Conservation (phyloP, 2,888 invertebrate genomes). For the Melieria omissa region DNA sequence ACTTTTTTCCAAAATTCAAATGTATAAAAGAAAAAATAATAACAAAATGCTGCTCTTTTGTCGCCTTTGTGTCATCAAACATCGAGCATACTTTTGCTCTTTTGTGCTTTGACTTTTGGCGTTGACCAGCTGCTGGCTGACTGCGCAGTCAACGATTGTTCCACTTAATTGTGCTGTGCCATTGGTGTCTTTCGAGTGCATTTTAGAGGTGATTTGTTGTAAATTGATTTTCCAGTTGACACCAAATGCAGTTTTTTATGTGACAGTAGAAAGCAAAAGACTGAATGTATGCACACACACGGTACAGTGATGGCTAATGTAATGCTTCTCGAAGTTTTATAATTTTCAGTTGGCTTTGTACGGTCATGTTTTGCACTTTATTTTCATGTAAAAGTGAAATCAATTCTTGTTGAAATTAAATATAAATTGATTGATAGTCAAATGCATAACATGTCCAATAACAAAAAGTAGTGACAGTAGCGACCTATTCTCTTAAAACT, state of each 20-base stretch:
- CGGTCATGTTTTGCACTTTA: too few relatives aligned
- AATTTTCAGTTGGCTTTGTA: neutral
- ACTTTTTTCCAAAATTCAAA: conserved; percentile 26
- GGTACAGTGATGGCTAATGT: conserved; percentile 12
- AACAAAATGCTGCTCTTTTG: conserved; percentile 24
- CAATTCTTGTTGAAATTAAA: neutral
- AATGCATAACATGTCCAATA: too few relatives aligned
- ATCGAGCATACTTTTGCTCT: conserved; percentile 29
- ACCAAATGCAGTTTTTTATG: neutral
- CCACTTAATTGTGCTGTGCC: conserved; percentile 35
- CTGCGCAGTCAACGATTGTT: conserved; percentile 14
- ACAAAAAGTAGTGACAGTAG: too few relatives aligned
- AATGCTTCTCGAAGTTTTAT: neutral
- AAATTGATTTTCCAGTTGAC: conserved; percentile 41
- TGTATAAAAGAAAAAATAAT: too few relatives aligned
- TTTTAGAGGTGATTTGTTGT: conserved; percentile 39
- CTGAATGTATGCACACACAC: neutral
- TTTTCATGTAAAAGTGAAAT: neutral
- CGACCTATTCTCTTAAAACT: too few relatives aligned
- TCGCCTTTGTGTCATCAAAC: conserved; percentile 19
- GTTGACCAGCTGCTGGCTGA: conserved; percentile 16
- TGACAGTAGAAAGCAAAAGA: neutral
- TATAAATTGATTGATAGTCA: too few relatives aligned
- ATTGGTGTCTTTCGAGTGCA: conserved; percentile 38
- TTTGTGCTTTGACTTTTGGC: conserved; percentile 34